Conservation (phyloP, 2,113 vertebrate genomes). For the Cheirogaleus medius region DNA sequence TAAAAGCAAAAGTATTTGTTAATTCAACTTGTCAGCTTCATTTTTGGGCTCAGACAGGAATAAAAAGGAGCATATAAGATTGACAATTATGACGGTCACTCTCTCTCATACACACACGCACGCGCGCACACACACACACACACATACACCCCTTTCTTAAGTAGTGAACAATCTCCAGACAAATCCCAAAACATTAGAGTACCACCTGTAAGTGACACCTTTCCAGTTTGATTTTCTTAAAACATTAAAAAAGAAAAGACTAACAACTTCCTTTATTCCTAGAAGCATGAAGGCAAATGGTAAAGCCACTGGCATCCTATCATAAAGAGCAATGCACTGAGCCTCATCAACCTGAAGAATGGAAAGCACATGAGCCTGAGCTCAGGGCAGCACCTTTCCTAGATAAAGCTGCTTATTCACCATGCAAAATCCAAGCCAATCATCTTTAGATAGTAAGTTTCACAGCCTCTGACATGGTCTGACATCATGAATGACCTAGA, state of each 20-base stretch:
- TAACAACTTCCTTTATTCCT: neutral
- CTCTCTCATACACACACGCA: neutral
- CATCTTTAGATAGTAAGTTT: neutral
- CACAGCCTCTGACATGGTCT: neutral
- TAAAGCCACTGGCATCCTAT: neutral
- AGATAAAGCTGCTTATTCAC: neutral
- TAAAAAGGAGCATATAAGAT: neutral
- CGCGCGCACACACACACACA: neutral
- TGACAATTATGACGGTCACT: neutral
- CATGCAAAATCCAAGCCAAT: neutral
- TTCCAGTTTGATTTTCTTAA: neutral
- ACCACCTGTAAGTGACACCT: neutral
- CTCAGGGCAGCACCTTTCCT: neutral
- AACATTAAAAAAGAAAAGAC: slow-evolving; percentile 4
- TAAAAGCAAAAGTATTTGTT: neutral
- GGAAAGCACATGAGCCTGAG: neutral
- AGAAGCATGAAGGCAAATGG: neutral
- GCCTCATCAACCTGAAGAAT: neutral
- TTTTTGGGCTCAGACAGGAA: neutral
- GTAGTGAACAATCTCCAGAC: neutral
- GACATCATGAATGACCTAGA: neutral
- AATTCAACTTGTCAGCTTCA: neutral
- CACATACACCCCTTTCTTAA: neutral
- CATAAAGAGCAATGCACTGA: neutral
- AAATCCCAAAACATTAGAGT: neutral